Evolutionary conservation across 2,888 invertebrate genomes (phyloP).

Genomic region (Sminthurinus aureus): DNA sequence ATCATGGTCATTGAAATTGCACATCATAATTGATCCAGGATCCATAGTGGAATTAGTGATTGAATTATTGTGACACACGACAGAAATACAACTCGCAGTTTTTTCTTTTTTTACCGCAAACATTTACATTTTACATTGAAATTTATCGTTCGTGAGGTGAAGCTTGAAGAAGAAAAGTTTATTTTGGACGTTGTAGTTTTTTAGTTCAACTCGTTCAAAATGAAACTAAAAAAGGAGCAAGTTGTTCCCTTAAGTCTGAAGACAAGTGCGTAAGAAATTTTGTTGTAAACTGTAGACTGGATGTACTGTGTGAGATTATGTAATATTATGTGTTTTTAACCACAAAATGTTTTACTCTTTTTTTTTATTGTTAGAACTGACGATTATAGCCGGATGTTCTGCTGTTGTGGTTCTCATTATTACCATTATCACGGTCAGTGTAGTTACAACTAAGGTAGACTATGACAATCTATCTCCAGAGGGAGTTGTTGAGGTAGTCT

Average conservation of each 20-base stretch:
- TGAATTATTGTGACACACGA: too few relatives aligned
- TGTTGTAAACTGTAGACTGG: not conserved
- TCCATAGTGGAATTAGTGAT: too few relatives aligned
- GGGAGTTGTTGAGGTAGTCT: slow-evolving; percentile 11
- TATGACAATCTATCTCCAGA: not conserved
- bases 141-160: too few relatives aligned
- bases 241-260: not conserved
- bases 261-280: slow-evolving; percentile 4
- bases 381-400: not conserved
- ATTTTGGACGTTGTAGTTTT: not conserved
- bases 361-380: slow-evolving; percentile 13
- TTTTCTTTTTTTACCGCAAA: too few relatives aligned
- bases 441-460: slow-evolving; percentile 13
- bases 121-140: too few relatives aligned
- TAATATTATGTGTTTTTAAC: too few relatives aligned
- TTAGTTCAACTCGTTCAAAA: not conserved
- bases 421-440: slow-evolving; percentile 8
- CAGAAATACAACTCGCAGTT: too few relatives aligned
- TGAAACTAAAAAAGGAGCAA: not conserved
- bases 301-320: too few relatives aligned
- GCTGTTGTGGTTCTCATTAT: slow-evolving; percentile 23
- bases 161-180: too few relatives aligned
- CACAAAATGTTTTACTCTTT: not conserved
- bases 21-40: too few relatives aligned
- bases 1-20: too few relatives aligned